These are phyloP conservation scores for Microtus pennsylvanicus DNA, from an alignment of 2,113 vertebrate species.

Conservation along the genomic window DNA sequence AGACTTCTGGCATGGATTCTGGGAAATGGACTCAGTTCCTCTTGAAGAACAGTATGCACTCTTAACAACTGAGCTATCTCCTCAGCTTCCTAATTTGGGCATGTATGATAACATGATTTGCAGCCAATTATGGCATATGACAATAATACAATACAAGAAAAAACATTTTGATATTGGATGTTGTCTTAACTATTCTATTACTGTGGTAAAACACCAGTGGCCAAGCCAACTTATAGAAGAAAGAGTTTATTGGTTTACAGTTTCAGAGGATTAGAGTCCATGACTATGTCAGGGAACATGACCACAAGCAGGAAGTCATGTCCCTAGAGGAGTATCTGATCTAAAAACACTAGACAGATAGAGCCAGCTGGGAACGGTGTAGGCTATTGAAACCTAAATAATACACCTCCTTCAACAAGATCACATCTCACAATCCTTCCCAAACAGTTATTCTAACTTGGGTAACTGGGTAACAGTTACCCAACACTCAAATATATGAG, in stretches of 20 bases:
- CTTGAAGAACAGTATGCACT: background rate
- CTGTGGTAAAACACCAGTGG: background rate
- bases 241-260: background rate
- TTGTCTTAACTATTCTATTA: background rate
- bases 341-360: rapidly evolving
- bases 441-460: background rate
- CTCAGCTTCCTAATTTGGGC: background rate
- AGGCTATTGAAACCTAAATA: background rate
- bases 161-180: background rate
- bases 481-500: background rate
- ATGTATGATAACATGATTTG: background rate
- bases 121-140: background rate
- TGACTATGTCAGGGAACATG: background rate
- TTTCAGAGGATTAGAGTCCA: background rate
- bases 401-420: background rate
- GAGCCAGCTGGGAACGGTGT: background rate
- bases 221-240: background rate
- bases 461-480: background rate
- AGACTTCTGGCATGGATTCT: background rate
- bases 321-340: background rate
- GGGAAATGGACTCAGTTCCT: background rate
- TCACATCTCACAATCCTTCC: background rate
- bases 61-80: background rate
- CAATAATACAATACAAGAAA: background rate
- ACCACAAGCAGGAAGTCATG: background rate